phyloP scores from a whole-genome alignment of 2,113 vertebrate species.

The Typhlomys cinereus region DNA sequence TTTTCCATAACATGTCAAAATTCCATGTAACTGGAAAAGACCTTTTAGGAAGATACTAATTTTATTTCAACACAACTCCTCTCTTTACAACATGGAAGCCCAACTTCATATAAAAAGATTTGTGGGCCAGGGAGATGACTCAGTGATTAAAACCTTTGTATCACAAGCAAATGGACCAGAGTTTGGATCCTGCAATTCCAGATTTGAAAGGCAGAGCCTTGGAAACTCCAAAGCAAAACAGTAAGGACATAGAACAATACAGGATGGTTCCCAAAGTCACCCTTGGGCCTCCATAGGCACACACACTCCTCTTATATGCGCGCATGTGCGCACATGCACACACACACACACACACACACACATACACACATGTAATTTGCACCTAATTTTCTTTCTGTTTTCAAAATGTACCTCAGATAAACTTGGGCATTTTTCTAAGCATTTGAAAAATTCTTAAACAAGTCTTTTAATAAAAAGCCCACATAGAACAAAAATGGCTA shows the following conservation, averaged over 20 bases:
- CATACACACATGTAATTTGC: background rate
- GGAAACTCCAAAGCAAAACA: no score
- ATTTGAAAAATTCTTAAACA: constrained; percentile 2
- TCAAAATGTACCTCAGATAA: constrained; percentile 39
- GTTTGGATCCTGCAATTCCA: no score
- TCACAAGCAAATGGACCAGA: no score
- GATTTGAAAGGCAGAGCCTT: no score
- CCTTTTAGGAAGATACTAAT: background rate
- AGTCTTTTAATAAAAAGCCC: constrained; percentile 33
- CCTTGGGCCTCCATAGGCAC: no score
- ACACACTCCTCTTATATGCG: no score
- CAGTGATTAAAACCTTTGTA: no score
- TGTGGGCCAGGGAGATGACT: no score
- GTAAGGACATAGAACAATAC: no score
- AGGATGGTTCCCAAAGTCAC: no score
- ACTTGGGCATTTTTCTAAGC: background rate
- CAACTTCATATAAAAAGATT: constrained; percentile 28
- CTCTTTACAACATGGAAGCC: background rate
- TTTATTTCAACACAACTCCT: background rate
- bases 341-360: no score
- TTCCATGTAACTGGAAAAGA: constrained; percentile 16
- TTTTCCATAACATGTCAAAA: background rate
- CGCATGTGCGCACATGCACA: no score
- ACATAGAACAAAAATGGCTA: background rate
- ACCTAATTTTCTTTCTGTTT: background rate